Conservation (phyloP, 2,888 invertebrate species). For the Thelaira solivaga region DNA sequence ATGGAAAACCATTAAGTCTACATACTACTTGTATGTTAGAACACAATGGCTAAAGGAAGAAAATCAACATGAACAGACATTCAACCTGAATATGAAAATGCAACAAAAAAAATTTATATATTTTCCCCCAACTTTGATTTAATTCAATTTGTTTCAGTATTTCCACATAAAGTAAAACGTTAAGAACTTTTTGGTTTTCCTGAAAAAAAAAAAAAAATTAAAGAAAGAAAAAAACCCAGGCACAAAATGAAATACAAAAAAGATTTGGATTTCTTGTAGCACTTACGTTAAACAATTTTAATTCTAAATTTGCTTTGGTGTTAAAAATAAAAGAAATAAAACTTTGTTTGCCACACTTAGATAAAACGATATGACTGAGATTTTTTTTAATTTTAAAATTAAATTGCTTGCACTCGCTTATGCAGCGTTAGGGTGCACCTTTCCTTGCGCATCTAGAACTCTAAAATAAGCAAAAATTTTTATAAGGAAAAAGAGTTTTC, state of each 20-base stretch:
- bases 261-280: neutral
- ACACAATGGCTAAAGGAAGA: neutral
- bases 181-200: constrained; percentile 37
- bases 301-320: neutral
- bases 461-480: too few species aligned
- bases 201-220: neutral
- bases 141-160: constrained; percentile 39
- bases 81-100: neutral
- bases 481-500: too few species aligned
- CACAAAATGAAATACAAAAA: neutral
- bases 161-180: constrained; percentile 31
- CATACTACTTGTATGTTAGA: constrained; percentile 13
- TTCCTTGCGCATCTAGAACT: too few species aligned
- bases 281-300: neutral
- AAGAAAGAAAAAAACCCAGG: neutral
- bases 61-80: constrained; percentile 1
- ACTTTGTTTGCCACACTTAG: neutral
- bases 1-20: constrained; percentile 36
- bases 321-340: neutral
- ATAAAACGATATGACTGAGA: constrained; percentile 48
- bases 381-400: too few species aligned
- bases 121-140: neutral
- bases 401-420: too few species aligned
- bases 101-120: neutral
- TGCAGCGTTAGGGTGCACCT: too few species aligned